phyloP scores from a whole-genome alignment of 2,113 vertebrate species.

The Cyanoramphus novaezelandiae region DNA sequence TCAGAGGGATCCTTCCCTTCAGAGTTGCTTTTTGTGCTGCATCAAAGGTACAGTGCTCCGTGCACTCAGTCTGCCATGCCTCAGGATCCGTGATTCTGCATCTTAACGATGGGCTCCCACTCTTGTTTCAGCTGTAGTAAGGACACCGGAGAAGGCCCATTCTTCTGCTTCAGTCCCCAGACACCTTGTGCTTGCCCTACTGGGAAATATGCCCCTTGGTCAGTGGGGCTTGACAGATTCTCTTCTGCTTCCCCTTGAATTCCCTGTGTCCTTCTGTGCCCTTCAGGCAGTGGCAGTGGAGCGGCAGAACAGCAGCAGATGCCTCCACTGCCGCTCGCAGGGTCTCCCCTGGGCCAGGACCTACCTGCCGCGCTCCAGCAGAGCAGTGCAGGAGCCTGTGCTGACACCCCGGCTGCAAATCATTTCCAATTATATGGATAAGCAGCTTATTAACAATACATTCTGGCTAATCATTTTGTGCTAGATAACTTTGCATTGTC shows the following conservation, averaged over 20 bases:
- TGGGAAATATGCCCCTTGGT: fast-evolving
- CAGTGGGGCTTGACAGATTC: neutral
- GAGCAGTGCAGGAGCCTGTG: neutral
- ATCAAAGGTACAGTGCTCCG: neutral
- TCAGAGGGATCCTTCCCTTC: neutral
- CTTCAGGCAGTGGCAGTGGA: neutral
- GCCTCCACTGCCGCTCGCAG: neutral
- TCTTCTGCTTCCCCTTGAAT: neutral
- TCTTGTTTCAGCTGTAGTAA: neutral
- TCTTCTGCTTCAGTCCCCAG: neutral
- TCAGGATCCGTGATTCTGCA: neutral
- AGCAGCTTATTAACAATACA: constrained; percentile 64
- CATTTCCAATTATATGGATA: constrained; percentile 50
- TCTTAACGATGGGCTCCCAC: neutral
- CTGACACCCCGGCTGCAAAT: constrained; percentile 47
- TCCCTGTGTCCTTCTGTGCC: neutral
- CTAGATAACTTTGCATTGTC: constrained; percentile 36
- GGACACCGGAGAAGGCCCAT: neutral
- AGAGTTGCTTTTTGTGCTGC: neutral
- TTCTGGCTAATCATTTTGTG: constrained; percentile 49
- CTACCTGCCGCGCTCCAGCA: constrained; percentile 36
- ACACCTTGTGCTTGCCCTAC: neutral
- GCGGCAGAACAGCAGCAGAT: neutral
- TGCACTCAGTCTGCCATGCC: neutral
- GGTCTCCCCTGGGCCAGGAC: neutral